Base-by-base conservation (phyloP, 2,113 vertebrate species). In the Tragulus kanchil region DNA sequence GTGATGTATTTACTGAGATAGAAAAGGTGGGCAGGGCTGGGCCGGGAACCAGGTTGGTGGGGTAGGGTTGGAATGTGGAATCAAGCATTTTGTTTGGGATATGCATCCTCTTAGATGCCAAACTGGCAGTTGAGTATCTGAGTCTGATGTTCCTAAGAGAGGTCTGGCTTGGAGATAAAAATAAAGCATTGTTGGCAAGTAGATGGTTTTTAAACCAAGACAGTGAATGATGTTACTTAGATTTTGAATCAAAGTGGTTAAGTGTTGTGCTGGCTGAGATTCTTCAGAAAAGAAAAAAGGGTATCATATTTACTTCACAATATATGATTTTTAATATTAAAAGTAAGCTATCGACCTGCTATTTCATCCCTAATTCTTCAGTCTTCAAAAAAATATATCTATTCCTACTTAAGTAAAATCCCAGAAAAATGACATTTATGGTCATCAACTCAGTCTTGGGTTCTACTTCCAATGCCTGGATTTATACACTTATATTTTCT, bases 191-290 rank as follows among this genome's bases (percentile, higher is more conserved):
- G 79, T 42, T 93, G 92, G 78, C 65, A 91, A 94, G 75, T 64
- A 77, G 65, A 87, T 86, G 61, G 31, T 59, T 94, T 97, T 96
- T 89, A 92, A 96, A 81, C 56, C 64, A 64, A 86, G 86, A 90
- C 85, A 90, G 85, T 88, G 81, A 88, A 69, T 85, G 62, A 85
- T 59, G 4, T 79, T 85, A 93, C 52, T 84, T 93, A 78, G 79
- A 73, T 89, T 90, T 92, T 93, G 67, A 95, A 95, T 94, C 54
- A 69, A 89, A 85, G 28, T 89, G 28, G 36, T 28, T 85, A 86
- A 83, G 45, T 48, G 8, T 28, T 94, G n/a, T 94, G 16, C 36
- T 98, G 85, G 82, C 59, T 88, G 23, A 94, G 62, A 11, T 59
- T 92, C 52, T 89, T 62, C n/a, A 71, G 45, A 52, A 89, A 92